Conservation (phyloP, 1,140 invertebrate species). For the Drosophila elegans region DNA sequence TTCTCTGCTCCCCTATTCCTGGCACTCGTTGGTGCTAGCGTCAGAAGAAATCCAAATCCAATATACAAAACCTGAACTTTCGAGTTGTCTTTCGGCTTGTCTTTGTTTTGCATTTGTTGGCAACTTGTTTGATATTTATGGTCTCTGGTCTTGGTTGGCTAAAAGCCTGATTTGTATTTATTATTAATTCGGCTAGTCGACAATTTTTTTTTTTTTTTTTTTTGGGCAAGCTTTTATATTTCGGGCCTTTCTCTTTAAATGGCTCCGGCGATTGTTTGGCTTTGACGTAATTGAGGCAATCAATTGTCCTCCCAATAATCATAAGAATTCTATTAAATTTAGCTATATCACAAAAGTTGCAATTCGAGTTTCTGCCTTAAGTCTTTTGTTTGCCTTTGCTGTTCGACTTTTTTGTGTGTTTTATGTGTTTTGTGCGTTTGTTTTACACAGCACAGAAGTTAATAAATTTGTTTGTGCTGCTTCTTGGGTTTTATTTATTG, state of each 20-base stretch:
- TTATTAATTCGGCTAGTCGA: slow-evolving; percentile 62
- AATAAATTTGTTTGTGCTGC: slow-evolving; percentile 39
- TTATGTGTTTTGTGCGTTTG: slow-evolving; percentile 33
- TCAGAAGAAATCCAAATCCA: slow-evolving; percentile 42
- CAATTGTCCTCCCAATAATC: slow-evolving; percentile 58
- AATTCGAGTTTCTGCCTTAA: slow-evolving; percentile 63
- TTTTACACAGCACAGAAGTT: slow-evolving; percentile 47
- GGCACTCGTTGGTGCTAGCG: slow-evolving; percentile 12
- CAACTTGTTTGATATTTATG: slow-evolving; percentile 80
- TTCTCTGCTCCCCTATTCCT: slow-evolving; percentile 13
- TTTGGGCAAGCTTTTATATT: slow-evolving; percentile 36
- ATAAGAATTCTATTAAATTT: slow-evolving; percentile 22
- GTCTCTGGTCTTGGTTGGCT: slow-evolving; percentile 64
- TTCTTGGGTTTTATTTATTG: slow-evolving; percentile 57
- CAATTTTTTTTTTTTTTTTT: slow-evolving; percentile 47
- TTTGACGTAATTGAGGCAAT: slow-evolving; percentile 74
- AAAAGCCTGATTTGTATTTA: slow-evolving; percentile 67
- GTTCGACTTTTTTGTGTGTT: slow-evolving; percentile 10
- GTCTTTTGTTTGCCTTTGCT: slow-evolving; percentile 58
- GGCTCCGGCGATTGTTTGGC: slow-evolving; percentile 38
- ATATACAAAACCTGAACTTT: slow-evolving; percentile 68
- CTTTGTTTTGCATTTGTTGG: slow-evolving; percentile 47
- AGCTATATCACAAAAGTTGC: slow-evolving; percentile 34
- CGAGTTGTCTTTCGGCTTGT: slow-evolving; percentile 52
- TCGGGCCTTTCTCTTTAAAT: slow-evolving; percentile 67